phyloP scores from a whole-genome alignment of 2,113 vertebrate species.

The Oryzias melastigma region DNA sequence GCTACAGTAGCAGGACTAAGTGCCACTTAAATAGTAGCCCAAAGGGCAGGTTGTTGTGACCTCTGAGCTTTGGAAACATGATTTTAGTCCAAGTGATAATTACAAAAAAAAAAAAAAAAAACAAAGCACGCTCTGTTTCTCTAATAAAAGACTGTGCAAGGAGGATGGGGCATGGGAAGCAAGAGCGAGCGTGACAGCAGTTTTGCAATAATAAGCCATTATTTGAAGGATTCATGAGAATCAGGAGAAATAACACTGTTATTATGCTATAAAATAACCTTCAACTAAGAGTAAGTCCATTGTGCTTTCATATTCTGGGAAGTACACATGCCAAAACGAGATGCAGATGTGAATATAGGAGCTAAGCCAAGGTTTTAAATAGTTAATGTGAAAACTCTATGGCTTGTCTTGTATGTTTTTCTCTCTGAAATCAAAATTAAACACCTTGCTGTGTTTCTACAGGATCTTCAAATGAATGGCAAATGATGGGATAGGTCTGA shows the following conservation, averaged over 20 bases:
- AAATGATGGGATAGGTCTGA: background rate
- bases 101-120: constrained; percentile 18
- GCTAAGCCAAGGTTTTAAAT: constrained; percentile 26
- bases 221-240: constrained; percentile 23
- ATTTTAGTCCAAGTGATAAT: constrained; percentile 41
- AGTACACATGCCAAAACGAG: constrained; percentile 30
- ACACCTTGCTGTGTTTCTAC: constrained; percentile 5
- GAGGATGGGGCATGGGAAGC: constrained; percentile 16
- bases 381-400: constrained; percentile 14
- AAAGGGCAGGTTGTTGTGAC: constrained; percentile 52
- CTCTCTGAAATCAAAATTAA: constrained; percentile 25
- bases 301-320: constrained; percentile 24
- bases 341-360: constrained; percentile 39
- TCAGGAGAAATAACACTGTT: constrained; percentile 27
- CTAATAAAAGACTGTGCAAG: constrained; percentile 8
- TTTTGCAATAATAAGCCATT: constrained; percentile 21
- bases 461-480: constrained; percentile 2
- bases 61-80: constrained; percentile 44
- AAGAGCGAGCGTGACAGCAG: constrained; percentile 7
- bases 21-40: constrained; percentile 54
- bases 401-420: constrained; percentile 17
- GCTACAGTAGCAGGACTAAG: constrained; percentile 61
- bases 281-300: constrained; percentile 17
- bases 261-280: constrained; percentile 23
- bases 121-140: constrained; percentile 55